Evolutionary conservation across 2,113 vertebrate genomes (phyloP).

Genomic region (Arenaria interpres): DNA sequence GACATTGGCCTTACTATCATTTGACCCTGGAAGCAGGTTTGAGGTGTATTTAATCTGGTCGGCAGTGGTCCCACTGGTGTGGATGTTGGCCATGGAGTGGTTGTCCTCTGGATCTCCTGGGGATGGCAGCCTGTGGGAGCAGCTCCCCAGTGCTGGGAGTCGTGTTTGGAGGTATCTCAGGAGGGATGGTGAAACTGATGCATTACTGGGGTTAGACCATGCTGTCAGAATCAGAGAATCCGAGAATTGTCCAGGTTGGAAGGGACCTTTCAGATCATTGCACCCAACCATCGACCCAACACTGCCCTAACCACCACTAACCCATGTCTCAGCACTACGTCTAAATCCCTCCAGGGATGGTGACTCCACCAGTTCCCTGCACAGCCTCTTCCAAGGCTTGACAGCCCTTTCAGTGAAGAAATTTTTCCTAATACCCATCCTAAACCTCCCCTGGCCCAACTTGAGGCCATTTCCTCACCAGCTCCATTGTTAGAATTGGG

Average conservation of each 20-base stretch:
- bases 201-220: accelerated
- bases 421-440: background rate
- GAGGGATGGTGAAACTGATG: background rate
- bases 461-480: background rate
- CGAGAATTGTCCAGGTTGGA: background rate
- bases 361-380: background rate
- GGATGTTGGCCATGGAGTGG: accelerated
- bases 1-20: accelerated
- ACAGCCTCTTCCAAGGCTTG: background rate
- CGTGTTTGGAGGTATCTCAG: background rate
- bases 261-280: background rate
- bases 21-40: background rate
- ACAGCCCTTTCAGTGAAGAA: background rate
- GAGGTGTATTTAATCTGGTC: accelerated
- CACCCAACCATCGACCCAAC: background rate
- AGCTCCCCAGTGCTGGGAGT: background rate
- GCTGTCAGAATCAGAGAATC: background rate
- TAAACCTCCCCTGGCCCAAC: background rate
- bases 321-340: background rate
- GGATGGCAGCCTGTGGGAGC: background rate
- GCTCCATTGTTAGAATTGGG: background rate
- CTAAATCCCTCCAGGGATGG: background rate
- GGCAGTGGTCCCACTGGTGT: background rate
- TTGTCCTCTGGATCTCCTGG: background rate
- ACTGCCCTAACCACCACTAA: background rate